Conservation (phyloP, 2,797 vertebrate species). For the Phataginus tetradactyla region DNA sequence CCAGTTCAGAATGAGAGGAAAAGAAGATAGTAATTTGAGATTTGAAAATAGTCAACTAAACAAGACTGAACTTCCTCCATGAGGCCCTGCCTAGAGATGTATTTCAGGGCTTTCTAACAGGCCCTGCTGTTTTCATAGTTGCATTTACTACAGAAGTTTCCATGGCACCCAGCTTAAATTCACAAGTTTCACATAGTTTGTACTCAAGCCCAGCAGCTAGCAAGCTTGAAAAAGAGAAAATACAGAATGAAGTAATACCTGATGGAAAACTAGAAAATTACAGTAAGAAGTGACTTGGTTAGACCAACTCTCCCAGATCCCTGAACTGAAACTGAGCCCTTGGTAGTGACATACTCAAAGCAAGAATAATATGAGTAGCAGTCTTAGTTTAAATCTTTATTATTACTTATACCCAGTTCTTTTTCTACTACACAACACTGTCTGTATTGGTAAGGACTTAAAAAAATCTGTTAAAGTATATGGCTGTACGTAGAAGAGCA, state of each 20-base stretch:
- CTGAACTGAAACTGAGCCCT: not conserved
- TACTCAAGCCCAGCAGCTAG: not conserved
- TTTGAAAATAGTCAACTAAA: not conserved
- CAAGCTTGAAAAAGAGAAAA: slow-evolving; percentile 28
- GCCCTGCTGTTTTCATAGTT: not conserved
- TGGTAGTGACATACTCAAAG: not conserved
- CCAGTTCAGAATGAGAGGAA: not conserved
- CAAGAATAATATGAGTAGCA: not conserved
- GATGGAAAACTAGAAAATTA: slow-evolving; percentile 3
- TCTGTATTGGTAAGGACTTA: not conserved
- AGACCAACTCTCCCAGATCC: not conserved
- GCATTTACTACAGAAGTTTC: slow-evolving; percentile 28
- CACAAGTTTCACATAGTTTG: slow-evolving; percentile 11
- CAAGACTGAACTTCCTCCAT: not conserved
- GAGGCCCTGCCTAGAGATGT: not conserved
- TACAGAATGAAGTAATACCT: not conserved
- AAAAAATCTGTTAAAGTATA: not conserved
- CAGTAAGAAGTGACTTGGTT: not conserved
- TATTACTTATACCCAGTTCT: not conserved
- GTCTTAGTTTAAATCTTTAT: not conserved
- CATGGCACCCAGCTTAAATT: not conserved
- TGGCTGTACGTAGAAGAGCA: not conserved
- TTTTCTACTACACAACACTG: not conserved
- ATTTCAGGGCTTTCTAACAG: not conserved
- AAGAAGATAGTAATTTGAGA: not conserved